Base-by-base conservation (phyloP, 1,140 invertebrate species). In the Meteorus sp. region DNA sequence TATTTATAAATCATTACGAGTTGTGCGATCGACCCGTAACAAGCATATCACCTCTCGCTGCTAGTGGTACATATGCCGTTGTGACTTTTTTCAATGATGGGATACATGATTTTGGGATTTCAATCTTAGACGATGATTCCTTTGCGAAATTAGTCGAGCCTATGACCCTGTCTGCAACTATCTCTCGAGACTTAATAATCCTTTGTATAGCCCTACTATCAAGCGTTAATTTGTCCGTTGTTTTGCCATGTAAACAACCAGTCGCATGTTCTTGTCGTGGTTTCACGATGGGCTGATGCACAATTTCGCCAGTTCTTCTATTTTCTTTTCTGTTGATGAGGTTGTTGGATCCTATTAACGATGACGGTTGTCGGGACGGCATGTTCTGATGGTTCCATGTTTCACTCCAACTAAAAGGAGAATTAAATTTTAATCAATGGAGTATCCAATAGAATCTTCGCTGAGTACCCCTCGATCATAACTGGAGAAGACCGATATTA, bases 1-100 rank as follows among this genome's bases (percentile, higher is more conserved):
- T n/a, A n/a, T n/a, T n/a, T n/a, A n/a, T n/a, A n/a, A n/a, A n/a
- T 53, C 5, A 33, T 57, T 57, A 51, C 33, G 56, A 25, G 27
- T 57, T 57, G 56, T 57, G 56, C 56, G 47, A 39, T 57, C 56
- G 56, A 22, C 33, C 33, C 41, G 41, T 55, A 25, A 52, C 27
- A 7, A 27, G 37, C 20, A 52, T 31, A n/a, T 52, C 31, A 22
- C 31, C 27, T 35, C 50, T 52, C 50, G 50, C 19, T 11, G 23
- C 56, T 50, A 44, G 19, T 17, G 56, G 37, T 55, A 55, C 29
- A 17, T 27, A 29, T 29, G 39, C 31, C n/a, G 56, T 47, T 17
- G 23, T n/a, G 8, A 15, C 8, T 51, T 57, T 57, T 57, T 57
- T 57, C 3, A 57, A 29, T 8, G 56, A 50, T 20, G 56, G 56